A percentile compares a stretch with the other conserved stretches of the same genome.
Evolutionary conservation across 2,888 invertebrate species (phyloP).

Genomic region (Philhelius pedissequus): DNA sequence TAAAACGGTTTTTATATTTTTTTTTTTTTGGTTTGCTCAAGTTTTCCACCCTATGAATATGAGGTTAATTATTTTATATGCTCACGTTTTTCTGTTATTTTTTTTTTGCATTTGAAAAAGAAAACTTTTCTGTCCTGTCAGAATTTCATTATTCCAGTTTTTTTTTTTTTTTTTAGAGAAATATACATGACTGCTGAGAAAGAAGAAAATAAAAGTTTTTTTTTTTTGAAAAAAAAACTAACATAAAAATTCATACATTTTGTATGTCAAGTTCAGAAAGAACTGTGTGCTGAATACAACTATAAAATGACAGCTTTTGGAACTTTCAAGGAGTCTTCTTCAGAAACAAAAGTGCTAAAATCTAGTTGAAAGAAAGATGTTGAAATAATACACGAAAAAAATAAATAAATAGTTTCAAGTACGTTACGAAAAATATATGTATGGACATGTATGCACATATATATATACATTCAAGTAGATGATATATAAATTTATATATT

Average conservation of each 20-base stretch:
- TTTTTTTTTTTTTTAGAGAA: not conserved
- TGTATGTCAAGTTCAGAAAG: slow-evolving; percentile 57
- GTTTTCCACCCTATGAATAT: not conserved
- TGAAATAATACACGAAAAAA: not conserved
- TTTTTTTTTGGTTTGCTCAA: not conserved
- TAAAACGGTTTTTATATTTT: not conserved
- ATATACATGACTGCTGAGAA: not conserved
- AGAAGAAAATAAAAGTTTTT: not conserved
- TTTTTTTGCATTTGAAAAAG: not conserved
- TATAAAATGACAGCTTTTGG: slow-evolving; percentile 31
- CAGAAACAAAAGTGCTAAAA: not conserved
- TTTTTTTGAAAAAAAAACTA: not conserved
- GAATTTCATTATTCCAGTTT: not conserved
- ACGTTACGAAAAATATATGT: not conserved
- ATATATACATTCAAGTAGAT: too few relatives aligned
- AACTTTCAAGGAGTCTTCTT: slow-evolving; percentile 29
- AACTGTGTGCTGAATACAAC: not conserved
- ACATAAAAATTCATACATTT: slow-evolving; percentile 24
- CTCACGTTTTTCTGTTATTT: not conserved
- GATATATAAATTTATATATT: not conserved
- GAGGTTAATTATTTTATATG: slow-evolving; percentile 11
- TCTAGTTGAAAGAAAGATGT: not conserved
- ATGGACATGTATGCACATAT: not conserved
- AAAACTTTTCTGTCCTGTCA: not conserved
- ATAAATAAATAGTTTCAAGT: not conserved